Percentiles rank a stretch among this genome's conserved stretches.
Conservation (phyloP, 2,888 invertebrate genomes). For the Phaedon cochleariae region DNA sequence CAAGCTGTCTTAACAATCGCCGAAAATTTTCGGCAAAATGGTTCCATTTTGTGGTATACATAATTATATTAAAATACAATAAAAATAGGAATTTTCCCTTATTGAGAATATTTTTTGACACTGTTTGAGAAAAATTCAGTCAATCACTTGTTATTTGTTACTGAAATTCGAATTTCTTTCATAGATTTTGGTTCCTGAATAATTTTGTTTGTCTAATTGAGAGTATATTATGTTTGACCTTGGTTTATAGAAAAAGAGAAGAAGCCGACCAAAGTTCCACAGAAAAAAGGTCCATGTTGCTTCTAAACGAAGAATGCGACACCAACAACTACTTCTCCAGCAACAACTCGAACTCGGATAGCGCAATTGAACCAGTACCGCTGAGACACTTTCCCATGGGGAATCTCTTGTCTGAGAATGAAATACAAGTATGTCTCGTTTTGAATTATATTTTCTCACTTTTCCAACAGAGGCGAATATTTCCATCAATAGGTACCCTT, state of each 20-base stretch:
- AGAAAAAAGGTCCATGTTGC: conserved; percentile 88
- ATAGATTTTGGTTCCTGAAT: too few species aligned
- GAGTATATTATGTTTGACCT: neutral
- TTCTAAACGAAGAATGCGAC: conserved; percentile 69
- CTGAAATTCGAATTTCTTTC: too few species aligned
- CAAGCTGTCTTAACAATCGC: too few species aligned
- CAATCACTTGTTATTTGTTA: too few species aligned
- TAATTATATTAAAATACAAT: too few species aligned
- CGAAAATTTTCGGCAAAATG: too few species aligned
- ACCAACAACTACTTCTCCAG: conserved; percentile 62
- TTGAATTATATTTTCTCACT: neutral
- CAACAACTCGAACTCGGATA: conserved; percentile 60
- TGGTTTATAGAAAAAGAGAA: conserved; percentile 68
- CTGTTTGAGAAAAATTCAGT: too few species aligned
- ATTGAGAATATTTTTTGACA: too few species aligned
- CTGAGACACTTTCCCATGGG: conserved; percentile 43
- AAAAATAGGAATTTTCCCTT: too few species aligned
- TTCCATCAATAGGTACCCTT: neutral
- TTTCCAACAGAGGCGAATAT: neutral
- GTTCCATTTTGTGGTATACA: too few species aligned
- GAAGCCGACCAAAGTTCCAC: conserved; percentile 83
- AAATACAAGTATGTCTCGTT: conserved; percentile 67
- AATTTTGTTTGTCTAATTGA: neutral
- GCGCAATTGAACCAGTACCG: conserved; percentile 32
- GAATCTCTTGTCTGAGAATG: conserved; percentile 70